A percentile compares a stretch with the other conserved stretches of the same genome.
phyloP scores from a whole-genome alignment of 2,797 vertebrate species.

The Epinephelus malabaricus region DNA sequence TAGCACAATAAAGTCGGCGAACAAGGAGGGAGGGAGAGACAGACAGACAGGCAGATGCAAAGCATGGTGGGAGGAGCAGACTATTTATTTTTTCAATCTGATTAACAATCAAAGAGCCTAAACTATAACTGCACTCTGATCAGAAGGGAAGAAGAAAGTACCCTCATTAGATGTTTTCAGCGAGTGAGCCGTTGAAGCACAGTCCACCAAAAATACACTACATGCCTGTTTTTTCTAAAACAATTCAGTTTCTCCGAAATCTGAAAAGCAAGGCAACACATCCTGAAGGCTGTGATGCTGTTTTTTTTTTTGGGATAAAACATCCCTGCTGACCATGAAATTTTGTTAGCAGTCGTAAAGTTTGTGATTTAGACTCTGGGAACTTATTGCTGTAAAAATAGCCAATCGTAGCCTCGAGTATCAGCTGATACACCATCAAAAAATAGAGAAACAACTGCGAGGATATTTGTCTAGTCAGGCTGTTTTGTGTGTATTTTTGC shows the following conservation, averaged over 20 bases:
- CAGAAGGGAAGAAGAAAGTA: not conserved
- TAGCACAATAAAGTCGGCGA: conserved; percentile 40
- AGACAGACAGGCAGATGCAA: conserved; percentile 28
- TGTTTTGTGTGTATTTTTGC: not conserved
- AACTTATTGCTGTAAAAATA: not conserved
- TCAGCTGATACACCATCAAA: not conserved
- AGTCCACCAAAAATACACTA: not conserved
- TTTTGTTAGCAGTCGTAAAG: not conserved
- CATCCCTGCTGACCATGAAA: not conserved
- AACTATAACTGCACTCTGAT: not conserved
- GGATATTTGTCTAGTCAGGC: not conserved
- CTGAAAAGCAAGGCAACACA: not conserved
- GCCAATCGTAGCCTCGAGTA: not conserved
- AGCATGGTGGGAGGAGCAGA: conserved; percentile 44
- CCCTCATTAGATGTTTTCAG: not conserved
- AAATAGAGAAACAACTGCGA: not conserved
- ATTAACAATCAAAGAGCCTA: conserved; percentile 37
- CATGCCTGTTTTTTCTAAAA: not conserved
- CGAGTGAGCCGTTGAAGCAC: not conserved
- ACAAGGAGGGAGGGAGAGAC: conserved; percentile 26
- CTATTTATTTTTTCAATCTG: conserved; percentile 31
- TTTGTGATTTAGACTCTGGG: conserved; percentile 3
- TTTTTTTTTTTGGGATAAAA: not conserved
- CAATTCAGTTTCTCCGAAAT: conserved; percentile 2
- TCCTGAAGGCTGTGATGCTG: not conserved